phyloP scores from a whole-genome alignment of 1,140 invertebrate species.

The Trichonephila inaurata region DNA sequence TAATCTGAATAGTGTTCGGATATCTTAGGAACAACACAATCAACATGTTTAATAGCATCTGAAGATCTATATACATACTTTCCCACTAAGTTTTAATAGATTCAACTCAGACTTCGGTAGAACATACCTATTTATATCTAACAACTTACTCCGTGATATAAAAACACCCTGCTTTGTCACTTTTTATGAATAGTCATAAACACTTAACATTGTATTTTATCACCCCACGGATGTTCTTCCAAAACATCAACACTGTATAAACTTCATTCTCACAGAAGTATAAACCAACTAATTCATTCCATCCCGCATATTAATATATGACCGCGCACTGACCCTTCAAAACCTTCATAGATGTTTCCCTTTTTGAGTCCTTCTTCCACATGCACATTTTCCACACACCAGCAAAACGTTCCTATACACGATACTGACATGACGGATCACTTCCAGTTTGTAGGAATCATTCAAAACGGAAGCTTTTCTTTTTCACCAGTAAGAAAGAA shows the following conservation, averaged over 20 bases:
- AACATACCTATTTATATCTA: neutral
- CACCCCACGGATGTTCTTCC: neutral
- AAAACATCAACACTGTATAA: neutral
- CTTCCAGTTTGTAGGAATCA: neutral
- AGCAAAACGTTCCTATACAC: neutral
- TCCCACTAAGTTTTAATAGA: neutral
- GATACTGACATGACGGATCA: conserved; percentile 15
- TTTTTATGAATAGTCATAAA: conserved; percentile 16
- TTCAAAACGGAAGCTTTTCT: conserved; percentile 47
- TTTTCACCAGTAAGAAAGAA: conserved; percentile 17
- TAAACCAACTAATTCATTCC: neutral
- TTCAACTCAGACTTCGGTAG: neutral
- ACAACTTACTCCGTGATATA: neutral
- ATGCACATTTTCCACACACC: neutral
- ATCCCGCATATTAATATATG: neutral
- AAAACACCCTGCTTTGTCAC: neutral
- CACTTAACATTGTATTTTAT: neutral
- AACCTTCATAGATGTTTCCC: neutral
- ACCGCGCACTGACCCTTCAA: neutral
- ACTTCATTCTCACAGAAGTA: neutral
- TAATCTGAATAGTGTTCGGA: no score
- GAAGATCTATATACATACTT: no score
- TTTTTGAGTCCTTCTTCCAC: neutral
- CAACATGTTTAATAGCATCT: no score
- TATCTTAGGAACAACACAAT: no score